A percentile compares a stretch with the other conserved stretches of the same genome.
Evolutionary conservation across 2,113 vertebrate genomes (phyloP).

Genomic region (Phylloscopus trochiloides): DNA sequence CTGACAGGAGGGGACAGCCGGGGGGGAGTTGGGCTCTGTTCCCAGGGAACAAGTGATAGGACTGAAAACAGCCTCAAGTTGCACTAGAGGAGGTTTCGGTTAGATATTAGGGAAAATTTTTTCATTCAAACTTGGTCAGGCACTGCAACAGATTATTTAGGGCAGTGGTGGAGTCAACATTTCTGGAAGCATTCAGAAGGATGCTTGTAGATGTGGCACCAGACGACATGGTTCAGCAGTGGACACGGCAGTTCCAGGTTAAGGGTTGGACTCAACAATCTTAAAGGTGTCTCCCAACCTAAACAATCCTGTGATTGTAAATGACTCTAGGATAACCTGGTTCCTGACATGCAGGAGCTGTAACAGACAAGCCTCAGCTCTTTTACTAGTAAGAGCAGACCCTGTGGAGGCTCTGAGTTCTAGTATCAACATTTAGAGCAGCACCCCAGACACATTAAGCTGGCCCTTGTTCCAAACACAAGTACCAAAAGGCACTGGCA

Average conservation of each 20-base stretch:
- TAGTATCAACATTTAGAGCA: background rate
- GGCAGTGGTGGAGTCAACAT: background rate
- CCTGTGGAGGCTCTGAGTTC: background rate
- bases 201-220: too few species aligned
- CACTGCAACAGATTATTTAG: background rate
- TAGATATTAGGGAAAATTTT: background rate
- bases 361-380: background rate
- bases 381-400: background rate
- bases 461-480: background rate
- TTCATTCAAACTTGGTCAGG: accelerated
- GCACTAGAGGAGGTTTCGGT: background rate
- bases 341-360: background rate
- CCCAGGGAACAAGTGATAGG: background rate
- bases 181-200: background rate
- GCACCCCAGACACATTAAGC: background rate
- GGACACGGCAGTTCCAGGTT: too few species aligned
- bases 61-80: background rate
- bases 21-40: accelerated
- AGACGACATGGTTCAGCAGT: background rate
- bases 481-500: background rate
- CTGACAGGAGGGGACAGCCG: accelerated
- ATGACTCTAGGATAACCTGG: background rate
- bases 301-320: background rate
- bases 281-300: background rate
- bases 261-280: background rate